These are phyloP conservation scores for Scytalopus superciliaris DNA, from an alignment of 2,113 vertebrate genomes.

Conservation along the genomic window DNA sequence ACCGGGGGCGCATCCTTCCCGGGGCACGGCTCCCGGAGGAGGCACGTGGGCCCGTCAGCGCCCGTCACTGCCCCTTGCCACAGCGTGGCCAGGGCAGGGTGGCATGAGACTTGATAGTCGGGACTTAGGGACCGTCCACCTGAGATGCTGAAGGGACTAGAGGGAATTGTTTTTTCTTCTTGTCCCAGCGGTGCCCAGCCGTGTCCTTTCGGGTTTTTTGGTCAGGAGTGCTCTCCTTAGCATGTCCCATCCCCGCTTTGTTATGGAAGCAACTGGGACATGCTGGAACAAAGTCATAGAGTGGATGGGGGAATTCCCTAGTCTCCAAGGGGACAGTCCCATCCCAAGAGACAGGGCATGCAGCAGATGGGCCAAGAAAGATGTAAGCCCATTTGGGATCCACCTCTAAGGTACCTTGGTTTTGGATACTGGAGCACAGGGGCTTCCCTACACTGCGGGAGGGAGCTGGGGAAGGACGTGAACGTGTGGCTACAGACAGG, in stretches of 20 bases:
- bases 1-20: not conserved
- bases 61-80: too few relatives aligned
- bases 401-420: not conserved
- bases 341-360: fast-evolving
- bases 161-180: not conserved
- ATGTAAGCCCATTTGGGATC: not conserved
- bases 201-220: not conserved
- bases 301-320: not conserved
- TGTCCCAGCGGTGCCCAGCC: not conserved
- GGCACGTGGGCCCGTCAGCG: not conserved
- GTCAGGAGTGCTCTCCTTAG: not conserved
- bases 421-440: not conserved
- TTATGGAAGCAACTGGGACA: not conserved
- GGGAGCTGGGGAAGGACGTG: not conserved
- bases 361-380: not conserved
- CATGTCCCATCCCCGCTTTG: not conserved
- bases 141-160: not conserved
- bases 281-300: not conserved
- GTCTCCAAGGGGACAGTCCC: not conserved
- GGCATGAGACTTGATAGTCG: fast-evolving
- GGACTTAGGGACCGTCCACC: not conserved
- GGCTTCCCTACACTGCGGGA: fast-evolving
- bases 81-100: too few relatives aligned
- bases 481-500: not conserved
- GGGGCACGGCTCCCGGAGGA: not conserved